Base-by-base conservation (phyloP, 2,113 vertebrate genomes). In the Strix aluco region DNA sequence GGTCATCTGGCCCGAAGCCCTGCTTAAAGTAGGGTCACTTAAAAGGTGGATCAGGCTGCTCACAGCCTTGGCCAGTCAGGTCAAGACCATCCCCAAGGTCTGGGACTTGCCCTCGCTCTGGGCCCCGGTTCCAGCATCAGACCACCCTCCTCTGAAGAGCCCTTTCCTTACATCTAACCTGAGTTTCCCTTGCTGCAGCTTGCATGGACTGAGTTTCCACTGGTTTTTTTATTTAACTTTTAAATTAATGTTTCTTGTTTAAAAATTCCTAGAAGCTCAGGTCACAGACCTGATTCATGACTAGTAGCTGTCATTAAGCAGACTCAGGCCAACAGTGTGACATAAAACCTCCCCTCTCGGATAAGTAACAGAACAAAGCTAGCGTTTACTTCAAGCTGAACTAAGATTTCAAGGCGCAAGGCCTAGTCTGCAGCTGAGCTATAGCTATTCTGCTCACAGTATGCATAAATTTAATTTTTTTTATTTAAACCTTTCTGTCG, bases 131-230 rank as follows among this genome's bases (percentile, higher is more conserved):
- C 55, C 18, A 13, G 38, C 9, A 1, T 7, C 5, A 44, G 19
- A 34, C 6, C 40, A 12, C 23, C 20, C 27, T 46, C 40, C 66
- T 13, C 15, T 3, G 11, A 17, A 42, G 25, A 26, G 40, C 23
- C 19, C 12, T 13, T 15, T 55, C 47, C 40, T 32, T 3, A 4
- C 5, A 10, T 3, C 30, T 16, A 3, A 18, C 3, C 63, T 3
- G 6, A 7, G 9, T 13, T 17, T 26, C 51, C 44, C 17, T 22
- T 8, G 36, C 69, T 16, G 26, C 44, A 59, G 9, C 27, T 13
- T 6, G 7, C 26, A 26, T 13, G 2, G 3, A 38, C 2, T 3
- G 6, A 27, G 27, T 23, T 67, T 66, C 13, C 1, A 1, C 26
- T 44, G 34, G 34, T 18, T 11, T n/a, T 62, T 58, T 70, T n/a